Evolutionary conservation across 2,113 vertebrate species (phyloP).

Genomic region (Lepus timidus): DNA sequence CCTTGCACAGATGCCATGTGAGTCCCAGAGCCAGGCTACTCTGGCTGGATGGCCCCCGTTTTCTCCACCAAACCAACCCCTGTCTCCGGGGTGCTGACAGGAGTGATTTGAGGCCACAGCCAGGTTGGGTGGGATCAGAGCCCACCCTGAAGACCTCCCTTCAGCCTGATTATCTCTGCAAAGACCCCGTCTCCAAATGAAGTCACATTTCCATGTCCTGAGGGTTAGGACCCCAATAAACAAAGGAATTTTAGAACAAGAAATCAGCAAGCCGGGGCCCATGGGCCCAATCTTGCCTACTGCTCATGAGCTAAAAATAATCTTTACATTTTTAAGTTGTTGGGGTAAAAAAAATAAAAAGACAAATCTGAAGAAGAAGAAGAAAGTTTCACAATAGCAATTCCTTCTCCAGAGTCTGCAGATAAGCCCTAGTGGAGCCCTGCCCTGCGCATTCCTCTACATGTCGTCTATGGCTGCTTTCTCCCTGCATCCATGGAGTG

Average conservation of each 20-base stretch:
- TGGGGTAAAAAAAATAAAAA: too few relatives aligned
- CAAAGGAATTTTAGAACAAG: neutral
- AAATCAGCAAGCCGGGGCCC: fast-evolving
- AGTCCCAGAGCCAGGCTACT: neutral
- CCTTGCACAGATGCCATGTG: neutral
- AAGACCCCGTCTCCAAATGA: neutral
- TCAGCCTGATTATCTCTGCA: neutral
- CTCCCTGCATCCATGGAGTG: neutral
- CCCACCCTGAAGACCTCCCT: neutral
- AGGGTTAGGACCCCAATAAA: neutral
- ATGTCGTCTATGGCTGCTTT: neutral
- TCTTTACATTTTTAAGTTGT: too few relatives aligned
- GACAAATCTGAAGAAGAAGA: too few relatives aligned
- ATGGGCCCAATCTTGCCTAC: neutral
- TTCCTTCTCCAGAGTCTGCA: neutral
- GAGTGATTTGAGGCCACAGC: neutral
- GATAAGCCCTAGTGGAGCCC: neutral
- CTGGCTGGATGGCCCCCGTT: neutral
- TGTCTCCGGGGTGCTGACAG: neutral
- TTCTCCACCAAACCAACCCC: neutral
- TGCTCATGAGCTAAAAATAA: too few relatives aligned
- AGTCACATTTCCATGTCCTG: neutral
- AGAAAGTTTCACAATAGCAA: neutral
- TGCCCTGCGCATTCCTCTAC: neutral
- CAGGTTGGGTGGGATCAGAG: neutral